These are phyloP conservation scores for Macrophya annulata DNA, from an alignment of 2,888 invertebrate species.

Conservation along the genomic window DNA sequence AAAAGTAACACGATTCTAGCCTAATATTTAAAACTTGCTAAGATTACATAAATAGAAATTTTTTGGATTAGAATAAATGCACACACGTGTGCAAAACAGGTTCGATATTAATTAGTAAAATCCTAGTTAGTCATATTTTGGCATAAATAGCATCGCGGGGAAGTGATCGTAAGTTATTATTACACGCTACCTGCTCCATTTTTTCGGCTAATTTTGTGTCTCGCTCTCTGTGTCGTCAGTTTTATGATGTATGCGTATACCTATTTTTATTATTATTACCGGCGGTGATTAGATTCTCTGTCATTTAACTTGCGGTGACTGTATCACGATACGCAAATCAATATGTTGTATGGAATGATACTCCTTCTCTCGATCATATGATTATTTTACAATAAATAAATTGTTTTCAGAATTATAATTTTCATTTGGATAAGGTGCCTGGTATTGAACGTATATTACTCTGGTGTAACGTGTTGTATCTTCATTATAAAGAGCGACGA, in stretches of 20 bases:
- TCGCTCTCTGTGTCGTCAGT: neutral
- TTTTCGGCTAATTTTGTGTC: neutral
- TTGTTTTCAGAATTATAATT: neutral
- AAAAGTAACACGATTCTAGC: neutral
- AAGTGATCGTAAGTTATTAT: conserved; percentile 13
- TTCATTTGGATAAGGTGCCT: neutral
- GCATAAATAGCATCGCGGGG: neutral
- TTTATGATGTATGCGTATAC: neutral
- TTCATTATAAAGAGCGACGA: neutral
- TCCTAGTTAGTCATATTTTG: neutral
- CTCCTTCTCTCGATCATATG: conserved; percentile 5
- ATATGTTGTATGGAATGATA: conserved; percentile 5
- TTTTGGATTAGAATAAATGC: neutral
- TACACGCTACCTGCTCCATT: conserved; percentile 45
- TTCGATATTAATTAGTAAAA: neutral
- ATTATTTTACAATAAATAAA: neutral
- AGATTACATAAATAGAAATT: neutral
- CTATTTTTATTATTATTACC: neutral
- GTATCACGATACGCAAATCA: neutral
- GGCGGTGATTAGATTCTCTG: neutral
- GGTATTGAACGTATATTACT: neutral
- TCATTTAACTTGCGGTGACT: neutral
- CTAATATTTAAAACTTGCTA: neutral
- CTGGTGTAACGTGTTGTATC: neutral
- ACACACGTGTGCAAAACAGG: neutral